These are phyloP conservation scores for Schlechtendalia chinensis DNA, from an alignment of 1,140 invertebrate genomes.

Conservation along the genomic window DNA sequence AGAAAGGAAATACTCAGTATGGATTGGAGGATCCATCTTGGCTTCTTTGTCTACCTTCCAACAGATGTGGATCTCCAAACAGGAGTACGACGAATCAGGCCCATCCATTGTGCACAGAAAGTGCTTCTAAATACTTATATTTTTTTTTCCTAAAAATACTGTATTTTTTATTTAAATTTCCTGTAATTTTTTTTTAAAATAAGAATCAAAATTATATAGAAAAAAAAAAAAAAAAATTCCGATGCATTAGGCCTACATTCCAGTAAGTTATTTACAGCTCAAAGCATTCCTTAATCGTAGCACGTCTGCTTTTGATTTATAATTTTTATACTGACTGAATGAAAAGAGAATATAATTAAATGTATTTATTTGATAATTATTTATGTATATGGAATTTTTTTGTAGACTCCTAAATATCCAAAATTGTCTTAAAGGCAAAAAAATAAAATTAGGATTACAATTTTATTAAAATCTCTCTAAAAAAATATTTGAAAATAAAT, in stretches of 20 bases:
- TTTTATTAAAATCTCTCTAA: slow-evolving; percentile 49
- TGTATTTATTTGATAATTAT: slow-evolving; percentile 50
- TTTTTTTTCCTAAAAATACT: slow-evolving; percentile 47
- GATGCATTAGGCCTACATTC: slow-evolving; percentile 47
- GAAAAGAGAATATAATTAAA: slow-evolving; percentile 47
- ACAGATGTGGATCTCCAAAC: slow-evolving; percentile 94
- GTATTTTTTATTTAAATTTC: slow-evolving; percentile 49
- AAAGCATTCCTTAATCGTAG: slow-evolving; percentile 48
- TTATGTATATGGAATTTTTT: slow-evolving; percentile 45
- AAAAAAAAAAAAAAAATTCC: slow-evolving; percentile 42
- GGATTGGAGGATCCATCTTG: slow-evolving; percentile 84
- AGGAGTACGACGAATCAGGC: slow-evolving; percentile 93
- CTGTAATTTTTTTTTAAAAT: slow-evolving; percentile 42
- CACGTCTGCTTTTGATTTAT: slow-evolving; percentile 48
- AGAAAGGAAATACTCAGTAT: slow-evolving; percentile 81
- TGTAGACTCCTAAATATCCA: slow-evolving; percentile 45
- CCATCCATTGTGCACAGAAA: slow-evolving; percentile 93
- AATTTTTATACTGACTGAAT: slow-evolving; percentile 50
- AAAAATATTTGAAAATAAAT: slow-evolving; percentile 47
- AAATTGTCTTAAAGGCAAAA: slow-evolving; percentile 42
- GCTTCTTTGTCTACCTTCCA: slow-evolving; percentile 86
- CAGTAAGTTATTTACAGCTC: slow-evolving; percentile 48
- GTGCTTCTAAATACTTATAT: slow-evolving; percentile 76
- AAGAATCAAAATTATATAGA: slow-evolving; percentile 45
- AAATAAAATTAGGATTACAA: slow-evolving; percentile 48